These are phyloP conservation scores for Aplochiton taeniatus DNA, from an alignment of 2,797 vertebrate species.

Conservation along the genomic window DNA sequence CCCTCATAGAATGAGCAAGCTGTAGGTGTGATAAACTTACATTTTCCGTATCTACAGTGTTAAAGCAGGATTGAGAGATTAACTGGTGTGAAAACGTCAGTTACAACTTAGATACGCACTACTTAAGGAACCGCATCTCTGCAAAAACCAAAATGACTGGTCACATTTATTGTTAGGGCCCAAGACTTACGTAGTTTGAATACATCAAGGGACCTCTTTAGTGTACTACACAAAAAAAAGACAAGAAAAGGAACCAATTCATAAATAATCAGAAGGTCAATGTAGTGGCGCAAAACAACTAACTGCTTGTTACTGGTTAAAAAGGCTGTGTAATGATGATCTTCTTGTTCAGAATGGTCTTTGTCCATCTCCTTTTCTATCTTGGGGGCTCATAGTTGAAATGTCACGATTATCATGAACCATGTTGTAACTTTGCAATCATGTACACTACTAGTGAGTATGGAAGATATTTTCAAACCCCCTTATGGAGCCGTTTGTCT, in stretches of 20 bases:
- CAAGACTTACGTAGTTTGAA: constrained; percentile 91
- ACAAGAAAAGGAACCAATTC: neutral
- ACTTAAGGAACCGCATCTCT: neutral
- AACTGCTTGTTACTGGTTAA: too few relatives aligned
- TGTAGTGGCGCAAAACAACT: too few relatives aligned
- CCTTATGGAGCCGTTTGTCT: too few relatives aligned
- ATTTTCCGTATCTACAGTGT: constrained; percentile 82
- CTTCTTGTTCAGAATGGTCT: too few relatives aligned
- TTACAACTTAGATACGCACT: neutral
- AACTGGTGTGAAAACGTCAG: constrained; percentile 15
- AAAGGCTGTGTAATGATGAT: too few relatives aligned
- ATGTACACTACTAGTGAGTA: too few relatives aligned
- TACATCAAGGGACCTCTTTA: constrained; percentile 89
- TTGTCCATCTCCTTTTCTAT: too few relatives aligned
- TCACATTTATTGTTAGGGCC: neutral
- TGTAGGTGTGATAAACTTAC: constrained; percentile 88
- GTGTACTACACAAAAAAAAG: constrained; percentile 72
- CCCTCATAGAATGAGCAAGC: constrained; percentile 85
- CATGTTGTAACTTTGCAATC: too few relatives aligned
- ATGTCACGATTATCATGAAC: too few relatives aligned
- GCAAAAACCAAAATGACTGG: neutral
- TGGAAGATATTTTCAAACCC: too few relatives aligned
- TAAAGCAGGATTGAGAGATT: constrained; percentile 13
- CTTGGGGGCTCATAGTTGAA: too few relatives aligned
- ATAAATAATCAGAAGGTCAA: neutral